Evolutionary conservation across 1,140 invertebrate genomes (phyloP), one percentile per base, ranked within the genome.

Genomic region (Pseudomyrmex gracilis): DNA sequence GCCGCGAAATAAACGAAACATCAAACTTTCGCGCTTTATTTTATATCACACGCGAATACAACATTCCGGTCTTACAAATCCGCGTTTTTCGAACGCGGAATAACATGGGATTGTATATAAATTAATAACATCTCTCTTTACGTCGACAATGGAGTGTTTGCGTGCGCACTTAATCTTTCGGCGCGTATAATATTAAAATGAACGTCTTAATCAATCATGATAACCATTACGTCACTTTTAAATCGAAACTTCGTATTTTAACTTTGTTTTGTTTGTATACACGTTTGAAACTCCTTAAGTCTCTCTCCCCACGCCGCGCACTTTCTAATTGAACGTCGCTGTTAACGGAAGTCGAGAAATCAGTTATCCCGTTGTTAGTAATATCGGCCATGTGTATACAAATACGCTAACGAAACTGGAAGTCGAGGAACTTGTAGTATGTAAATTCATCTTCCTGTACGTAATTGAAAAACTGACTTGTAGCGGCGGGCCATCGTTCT

Each of bases 361-460:
- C 34, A 34, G 34, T 86, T 86, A 74, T 87, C 86, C 55, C 60
- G 76, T 57, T 70, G 58, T 57, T 34, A 57, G 49, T 83, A 76
- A 73, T 68, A 76, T 61, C 73, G 76, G 61, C n/a, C 58, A 67
- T 63, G 58, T 60, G 47, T 71, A 61, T 66, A 86, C 78, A 87
- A 87, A 87, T 67, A 76, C 17, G 76, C 34, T 67, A 45, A 49
- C 82, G 67, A 58, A 87, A 87, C 68, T 70, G 43, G 58, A 85
- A 87, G 80, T 86, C 71, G 45, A 34, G 22, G 78, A 86, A 86
- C 86, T 86, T 87, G 86, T 87, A 86, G 58, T 87, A 87, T 87
- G 86, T 78, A 87, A 87, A 87, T 87, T 77, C 55, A 60, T 84
- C 61, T 78, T 87, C 85, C 85, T 82, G 73, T 60, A 57, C 51